Conservation (phyloP, 1,140 invertebrate species). For the Sweltsa coloradensis region DNA sequence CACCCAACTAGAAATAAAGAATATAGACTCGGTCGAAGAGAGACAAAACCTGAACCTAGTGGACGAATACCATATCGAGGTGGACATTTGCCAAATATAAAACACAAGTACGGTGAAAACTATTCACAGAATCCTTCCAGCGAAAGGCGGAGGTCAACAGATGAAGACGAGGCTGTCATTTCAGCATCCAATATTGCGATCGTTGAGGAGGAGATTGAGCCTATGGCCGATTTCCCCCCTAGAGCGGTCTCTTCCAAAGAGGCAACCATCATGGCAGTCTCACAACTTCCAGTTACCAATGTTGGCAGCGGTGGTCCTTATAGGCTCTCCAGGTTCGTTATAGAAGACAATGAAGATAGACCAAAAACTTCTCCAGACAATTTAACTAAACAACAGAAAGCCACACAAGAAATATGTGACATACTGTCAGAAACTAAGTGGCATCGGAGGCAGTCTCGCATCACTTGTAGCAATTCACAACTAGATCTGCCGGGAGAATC, state of each 20-base stretch:
- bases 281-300: constrained; percentile 2
- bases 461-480: constrained; percentile 5
- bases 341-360: constrained; percentile 7
- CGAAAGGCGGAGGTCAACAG: constrained; percentile 1
- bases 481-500: not conserved
- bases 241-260: constrained; percentile 7
- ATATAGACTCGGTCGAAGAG: too few species aligned
- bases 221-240: not conserved
- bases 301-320: constrained; percentile 1
- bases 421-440: constrained; percentile 10
- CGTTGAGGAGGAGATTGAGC: constrained; percentile 8
- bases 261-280: constrained; percentile 7
- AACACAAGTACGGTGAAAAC: too few species aligned
- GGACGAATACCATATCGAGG: too few species aligned
- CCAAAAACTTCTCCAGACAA: constrained; percentile 10
- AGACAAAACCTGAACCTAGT: too few species aligned
- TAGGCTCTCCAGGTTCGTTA: constrained; percentile 1
- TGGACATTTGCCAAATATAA: too few species aligned
- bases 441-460: not conserved
- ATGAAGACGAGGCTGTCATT: constrained; percentile 1
- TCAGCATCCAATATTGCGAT: constrained; percentile 13
- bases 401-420: constrained; percentile 10
- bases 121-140: constrained; percentile 3
- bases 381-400: constrained; percentile 8
- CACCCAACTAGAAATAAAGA: too few species aligned